Base-by-base conservation (phyloP, 2,888 invertebrate genomes). In the Microctonus brassicae region DNA sequence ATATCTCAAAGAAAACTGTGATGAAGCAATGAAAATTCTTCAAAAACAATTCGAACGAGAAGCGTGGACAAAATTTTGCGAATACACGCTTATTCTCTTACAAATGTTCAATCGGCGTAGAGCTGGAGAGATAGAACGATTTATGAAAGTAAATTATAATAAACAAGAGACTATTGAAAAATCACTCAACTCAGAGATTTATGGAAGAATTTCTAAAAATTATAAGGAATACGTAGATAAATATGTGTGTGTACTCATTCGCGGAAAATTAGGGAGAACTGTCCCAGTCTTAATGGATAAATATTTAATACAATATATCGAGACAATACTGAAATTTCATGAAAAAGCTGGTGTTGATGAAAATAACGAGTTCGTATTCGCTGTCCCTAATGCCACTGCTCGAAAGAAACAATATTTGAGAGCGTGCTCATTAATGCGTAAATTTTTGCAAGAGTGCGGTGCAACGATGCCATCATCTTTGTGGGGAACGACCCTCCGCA, bases 51-150 rank as follows among this genome's bases (percentile, higher is more conserved):
- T 73, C n/a, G n/a, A n/a, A n/a, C n/a, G n/a, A n/a, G n/a, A n/a
- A n/a, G n/a, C n/a, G n/a, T n/a, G n/a, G n/a, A n/a, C n/a, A n/a
- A n/a, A n/a, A n/a, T n/a, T n/a, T n/a, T n/a, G n/a, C n/a, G n/a
- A n/a, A n/a, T n/a, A n/a, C n/a, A n/a, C n/a, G n/a, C n/a, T n/a
- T n/a, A n/a, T n/a, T n/a, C n/a, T n/a, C n/a, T n/a, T n/a, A n/a
- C n/a, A n/a, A n/a, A n/a, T n/a, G n/a, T n/a, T 73, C 34, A 73
- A 69, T 52, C 69, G 69, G 4, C 69, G 73, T 11, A 62, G 73
- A 20, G 63, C 64, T 34, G 69, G 73, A 9, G 73, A 73, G 42
- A 63, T 73, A 22, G 64, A 73, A 52, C 55, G 73, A 60, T 39
- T 62, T 6, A 36, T 22, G 17, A 24, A 39, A 11, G 26, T 34